Percentiles rank a stretch among this genome's conserved stretches.
Conservation (phyloP, 2,888 invertebrate species). For the Atrina japonica region DNA sequence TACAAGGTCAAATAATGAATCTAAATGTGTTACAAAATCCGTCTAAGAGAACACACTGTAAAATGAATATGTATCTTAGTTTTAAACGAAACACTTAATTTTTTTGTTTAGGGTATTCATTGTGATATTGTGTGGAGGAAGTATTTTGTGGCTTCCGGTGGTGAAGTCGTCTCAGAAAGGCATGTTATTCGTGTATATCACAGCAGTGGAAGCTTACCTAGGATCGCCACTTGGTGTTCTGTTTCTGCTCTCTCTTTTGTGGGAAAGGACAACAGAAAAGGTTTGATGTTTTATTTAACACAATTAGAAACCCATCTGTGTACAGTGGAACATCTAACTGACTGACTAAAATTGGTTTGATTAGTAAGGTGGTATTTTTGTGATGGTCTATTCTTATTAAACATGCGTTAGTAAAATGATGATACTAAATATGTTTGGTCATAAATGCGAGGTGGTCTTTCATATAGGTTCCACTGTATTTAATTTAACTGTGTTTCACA, state of each 20-base stretch:
- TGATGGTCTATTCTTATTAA: neutral
- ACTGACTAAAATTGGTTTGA: too few relatives aligned
- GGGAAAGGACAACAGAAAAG: conserved; percentile 62
- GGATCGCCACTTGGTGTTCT: conserved; percentile 66
- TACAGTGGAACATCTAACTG: too few relatives aligned
- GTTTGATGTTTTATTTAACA: conserved; percentile 37
- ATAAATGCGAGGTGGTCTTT: too few relatives aligned
- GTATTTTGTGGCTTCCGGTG: conserved; percentile 68
- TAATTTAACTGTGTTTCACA: too few relatives aligned
- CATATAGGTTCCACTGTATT: too few relatives aligned
- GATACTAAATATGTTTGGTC: too few relatives aligned
- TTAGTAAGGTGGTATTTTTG: too few relatives aligned
- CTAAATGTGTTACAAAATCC: too few relatives aligned
- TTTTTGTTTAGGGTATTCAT: conserved; percentile 53
- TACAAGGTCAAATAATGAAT: too few relatives aligned
- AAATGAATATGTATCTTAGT: neutral
- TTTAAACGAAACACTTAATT: conserved; percentile 28
- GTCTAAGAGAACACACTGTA: too few relatives aligned
- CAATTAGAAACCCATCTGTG: too few relatives aligned
- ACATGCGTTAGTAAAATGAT: too few relatives aligned
- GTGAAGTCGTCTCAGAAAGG: conserved; percentile 69
- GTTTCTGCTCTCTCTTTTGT: conserved; percentile 66
- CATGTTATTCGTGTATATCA: conserved; percentile 66
- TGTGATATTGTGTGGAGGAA: conserved; percentile 59
- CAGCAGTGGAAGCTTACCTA: conserved; percentile 66